phyloP scores from a whole-genome alignment of 2,113 vertebrate species.

The Edolisoma coerulescens region DNA sequence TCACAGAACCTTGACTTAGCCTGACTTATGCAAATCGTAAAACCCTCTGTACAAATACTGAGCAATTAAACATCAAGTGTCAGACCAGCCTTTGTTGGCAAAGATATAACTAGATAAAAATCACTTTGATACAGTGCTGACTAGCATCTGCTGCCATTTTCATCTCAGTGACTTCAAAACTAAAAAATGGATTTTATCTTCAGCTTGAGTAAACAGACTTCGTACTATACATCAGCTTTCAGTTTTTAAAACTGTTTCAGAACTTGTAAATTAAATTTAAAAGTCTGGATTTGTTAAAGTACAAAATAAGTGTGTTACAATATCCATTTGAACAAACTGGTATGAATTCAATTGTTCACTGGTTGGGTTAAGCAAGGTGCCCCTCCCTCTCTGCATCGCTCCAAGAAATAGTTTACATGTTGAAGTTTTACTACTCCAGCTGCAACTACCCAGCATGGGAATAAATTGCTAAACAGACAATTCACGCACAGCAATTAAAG shows the following conservation, averaged over 20 bases:
- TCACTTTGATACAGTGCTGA: background rate
- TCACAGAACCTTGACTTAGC: background rate
- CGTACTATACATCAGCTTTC: background rate
- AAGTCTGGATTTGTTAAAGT: background rate
- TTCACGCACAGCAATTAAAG: background rate
- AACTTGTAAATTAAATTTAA: background rate
- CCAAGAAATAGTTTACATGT: background rate
- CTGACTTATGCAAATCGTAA: background rate
- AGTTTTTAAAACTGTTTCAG: background rate
- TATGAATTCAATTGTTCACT: background rate
- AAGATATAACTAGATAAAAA: background rate
- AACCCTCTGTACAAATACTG: background rate
- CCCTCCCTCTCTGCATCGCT: background rate
- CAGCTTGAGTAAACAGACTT: background rate
- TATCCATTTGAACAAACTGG: background rate
- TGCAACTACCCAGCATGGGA: background rate
- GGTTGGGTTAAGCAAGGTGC: background rate
- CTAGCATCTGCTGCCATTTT: background rate
- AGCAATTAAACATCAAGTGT: background rate
- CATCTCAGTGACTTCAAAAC: background rate
- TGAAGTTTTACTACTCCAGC: background rate
- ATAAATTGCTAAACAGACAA: background rate
- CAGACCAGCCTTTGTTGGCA: background rate
- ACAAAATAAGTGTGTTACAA: background rate
- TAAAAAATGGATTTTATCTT: background rate